Percentiles rank a stretch among this genome's conserved stretches.
Evolutionary conservation across 2,888 invertebrate genomes (phyloP).

Genomic region (Athrips mouffetella): DNA sequence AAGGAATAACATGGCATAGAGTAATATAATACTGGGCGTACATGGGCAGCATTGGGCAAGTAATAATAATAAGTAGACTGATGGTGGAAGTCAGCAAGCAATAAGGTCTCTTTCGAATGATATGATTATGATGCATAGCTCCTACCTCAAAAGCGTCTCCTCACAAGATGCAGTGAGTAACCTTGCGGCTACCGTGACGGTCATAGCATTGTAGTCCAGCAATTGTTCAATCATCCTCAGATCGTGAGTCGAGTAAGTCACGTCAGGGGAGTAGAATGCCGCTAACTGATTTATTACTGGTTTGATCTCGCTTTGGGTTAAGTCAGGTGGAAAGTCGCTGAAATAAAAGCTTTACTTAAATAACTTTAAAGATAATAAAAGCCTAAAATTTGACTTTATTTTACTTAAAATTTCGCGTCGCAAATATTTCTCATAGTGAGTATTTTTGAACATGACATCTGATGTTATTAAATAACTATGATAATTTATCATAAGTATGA

Average conservation of each 20-base stretch:
- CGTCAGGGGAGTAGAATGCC: conserved; percentile 47
- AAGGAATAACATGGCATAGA: neutral
- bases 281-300: conserved; percentile 40
- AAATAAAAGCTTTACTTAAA: conserved; percentile 18
- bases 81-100: too few species aligned
- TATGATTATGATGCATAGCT: neutral
- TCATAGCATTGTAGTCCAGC: conserved; percentile 41
- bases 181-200: conserved; percentile 36
- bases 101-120: too few species aligned
- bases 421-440: too few species aligned
- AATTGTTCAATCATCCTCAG: conserved; percentile 39
- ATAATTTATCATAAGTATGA: neutral
- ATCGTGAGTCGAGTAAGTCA: conserved; percentile 31
- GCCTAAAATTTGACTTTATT: neutral
- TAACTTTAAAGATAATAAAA: neutral
- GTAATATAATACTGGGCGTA: neutral
- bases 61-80: conserved; percentile 1
- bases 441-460: neutral
- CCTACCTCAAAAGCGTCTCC: conserved; percentile 47
- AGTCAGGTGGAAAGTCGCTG: conserved; percentile 40
- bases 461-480: neutral
- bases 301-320: conserved; percentile 35
- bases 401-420: too few species aligned
- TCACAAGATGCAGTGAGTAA: conserved; percentile 44
- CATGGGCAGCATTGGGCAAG: neutral